Evolutionary conservation across 2,113 vertebrate species (phyloP).

Genomic region (Calidris pygmaea): DNA sequence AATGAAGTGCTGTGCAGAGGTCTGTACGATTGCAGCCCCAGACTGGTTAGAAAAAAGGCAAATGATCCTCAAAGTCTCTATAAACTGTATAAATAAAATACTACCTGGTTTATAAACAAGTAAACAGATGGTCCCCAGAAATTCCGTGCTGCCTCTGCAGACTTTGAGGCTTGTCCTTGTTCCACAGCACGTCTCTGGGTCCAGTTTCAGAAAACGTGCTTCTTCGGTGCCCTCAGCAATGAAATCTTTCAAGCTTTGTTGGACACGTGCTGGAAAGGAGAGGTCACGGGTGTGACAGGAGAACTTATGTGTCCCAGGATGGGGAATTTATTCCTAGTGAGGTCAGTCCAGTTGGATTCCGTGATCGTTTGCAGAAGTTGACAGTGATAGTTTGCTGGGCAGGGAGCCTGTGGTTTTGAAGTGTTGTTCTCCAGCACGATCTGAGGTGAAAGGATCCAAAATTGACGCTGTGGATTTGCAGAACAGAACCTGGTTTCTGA

Average conservation of each 20-base stretch:
- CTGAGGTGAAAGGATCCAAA: not conserved
- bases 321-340: not conserved
- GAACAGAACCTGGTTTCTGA: not conserved
- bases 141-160: not conserved
- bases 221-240: not conserved
- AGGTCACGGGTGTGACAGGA: not conserved
- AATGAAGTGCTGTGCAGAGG: not conserved
- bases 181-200: not conserved
- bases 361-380: not conserved
- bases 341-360: not conserved
- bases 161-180: not conserved
- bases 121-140: not conserved
- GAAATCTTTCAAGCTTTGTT: not conserved
- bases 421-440: not conserved
- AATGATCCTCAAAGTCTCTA: not conserved
- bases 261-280: not conserved
- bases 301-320: not conserved
- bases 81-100: not conserved
- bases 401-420: not conserved
- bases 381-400: not conserved
- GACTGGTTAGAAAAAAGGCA: not conserved
- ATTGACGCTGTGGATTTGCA: not conserved
- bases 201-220: not conserved
- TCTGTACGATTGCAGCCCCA: not conserved
- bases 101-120: not conserved